phyloP scores from a whole-genome alignment of 2,888 invertebrate genomes.

The Mayetiola destructor region DNA sequence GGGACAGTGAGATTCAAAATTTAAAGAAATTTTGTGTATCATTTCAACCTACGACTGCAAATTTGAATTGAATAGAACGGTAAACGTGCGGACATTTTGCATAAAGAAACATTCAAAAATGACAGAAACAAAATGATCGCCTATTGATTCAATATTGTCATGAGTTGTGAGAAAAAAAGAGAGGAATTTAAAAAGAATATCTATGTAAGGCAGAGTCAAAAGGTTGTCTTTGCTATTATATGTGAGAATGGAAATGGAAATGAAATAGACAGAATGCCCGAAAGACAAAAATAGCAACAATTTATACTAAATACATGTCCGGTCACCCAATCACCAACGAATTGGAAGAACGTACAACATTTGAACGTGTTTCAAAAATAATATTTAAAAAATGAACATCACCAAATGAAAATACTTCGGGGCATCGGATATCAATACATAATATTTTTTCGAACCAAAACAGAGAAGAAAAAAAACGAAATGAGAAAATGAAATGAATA shows the following conservation, averaged over 20 bases:
- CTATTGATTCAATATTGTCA: no score
- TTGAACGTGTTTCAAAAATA: not conserved
- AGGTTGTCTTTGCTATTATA: not conserved
- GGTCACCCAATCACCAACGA: no score
- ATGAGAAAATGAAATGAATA: not conserved
- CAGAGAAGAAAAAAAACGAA: not conserved
- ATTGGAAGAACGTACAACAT: not conserved
- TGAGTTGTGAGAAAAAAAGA: no score
- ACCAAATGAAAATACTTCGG: not conserved
- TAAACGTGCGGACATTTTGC: no score
- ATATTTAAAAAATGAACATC: not conserved
- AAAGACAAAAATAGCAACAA: conserved; percentile 2
- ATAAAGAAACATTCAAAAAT: no score
- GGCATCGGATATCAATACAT: not conserved
- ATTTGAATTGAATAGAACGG: no score
- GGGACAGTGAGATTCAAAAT: no score
- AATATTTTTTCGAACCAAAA: not conserved
- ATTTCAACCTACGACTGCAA: no score
- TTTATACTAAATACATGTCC: no score
- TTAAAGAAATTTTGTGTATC: no score
- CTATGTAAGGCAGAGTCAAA: not conserved
- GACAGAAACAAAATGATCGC: no score
- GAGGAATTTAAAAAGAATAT: no score
- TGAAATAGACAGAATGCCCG: not conserved
- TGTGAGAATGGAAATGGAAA: not conserved